phyloP scores from a whole-genome alignment of 2,797 vertebrate species.

The Myotis findleyi region DNA sequence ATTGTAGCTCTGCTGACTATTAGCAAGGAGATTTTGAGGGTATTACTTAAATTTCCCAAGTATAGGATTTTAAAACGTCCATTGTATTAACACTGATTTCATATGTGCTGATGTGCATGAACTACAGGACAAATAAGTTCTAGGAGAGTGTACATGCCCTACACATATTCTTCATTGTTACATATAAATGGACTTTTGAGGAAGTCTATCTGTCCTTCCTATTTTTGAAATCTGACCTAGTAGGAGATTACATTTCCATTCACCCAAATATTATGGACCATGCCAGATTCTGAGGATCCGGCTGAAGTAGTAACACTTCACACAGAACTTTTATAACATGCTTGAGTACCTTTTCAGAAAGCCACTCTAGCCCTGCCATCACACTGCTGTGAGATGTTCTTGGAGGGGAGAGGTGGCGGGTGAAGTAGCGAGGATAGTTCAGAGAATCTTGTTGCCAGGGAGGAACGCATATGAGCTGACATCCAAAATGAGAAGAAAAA shows the following conservation, averaged over 20 bases:
- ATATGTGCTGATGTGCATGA: background rate
- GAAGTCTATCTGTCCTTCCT: background rate
- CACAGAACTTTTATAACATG: background rate
- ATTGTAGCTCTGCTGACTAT: background rate
- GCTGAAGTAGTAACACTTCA: background rate
- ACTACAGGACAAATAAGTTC: background rate
- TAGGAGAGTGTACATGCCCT: background rate
- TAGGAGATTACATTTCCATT: background rate
- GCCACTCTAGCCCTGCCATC: background rate
- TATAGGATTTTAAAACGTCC: background rate
- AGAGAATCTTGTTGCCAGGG: background rate
- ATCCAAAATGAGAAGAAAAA: background rate
- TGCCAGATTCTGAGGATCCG: background rate
- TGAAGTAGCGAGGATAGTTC: background rate
- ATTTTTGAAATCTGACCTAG: background rate
- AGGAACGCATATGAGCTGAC: background rate
- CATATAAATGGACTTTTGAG: background rate
- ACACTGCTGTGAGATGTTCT: background rate
- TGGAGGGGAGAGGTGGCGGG: background rate
- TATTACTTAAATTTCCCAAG: background rate
- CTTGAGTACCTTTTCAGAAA: background rate
- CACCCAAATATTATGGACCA: background rate
- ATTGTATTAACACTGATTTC: background rate
- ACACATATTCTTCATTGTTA: background rate
- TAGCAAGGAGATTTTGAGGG: background rate